phyloP scores from a whole-genome alignment of 2,797 vertebrate genomes.

The Eleutherodactylus coqui region DNA sequence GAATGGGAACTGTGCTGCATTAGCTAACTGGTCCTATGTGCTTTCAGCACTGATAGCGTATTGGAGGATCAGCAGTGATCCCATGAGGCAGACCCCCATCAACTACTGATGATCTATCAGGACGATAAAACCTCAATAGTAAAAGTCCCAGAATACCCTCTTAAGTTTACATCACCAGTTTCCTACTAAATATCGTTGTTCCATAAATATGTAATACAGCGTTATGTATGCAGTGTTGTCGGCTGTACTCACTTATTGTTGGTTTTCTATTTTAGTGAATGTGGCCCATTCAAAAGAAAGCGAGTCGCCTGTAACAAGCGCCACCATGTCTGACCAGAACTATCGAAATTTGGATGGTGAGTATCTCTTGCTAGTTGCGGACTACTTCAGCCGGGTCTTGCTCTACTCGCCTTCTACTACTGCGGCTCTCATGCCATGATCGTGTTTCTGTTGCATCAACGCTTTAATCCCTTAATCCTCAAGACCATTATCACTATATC shows the following conservation, averaged over 20 bases:
- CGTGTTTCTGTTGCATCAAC: neutral
- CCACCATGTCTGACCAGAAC: slow-evolving; percentile 48
- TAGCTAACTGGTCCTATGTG: too few relatives aligned
- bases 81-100: too few relatives aligned
- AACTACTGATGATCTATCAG: too few relatives aligned
- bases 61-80: too few relatives aligned
- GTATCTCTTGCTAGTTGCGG: neutral
- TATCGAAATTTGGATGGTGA: slow-evolving; percentile 53
- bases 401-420: too few relatives aligned
- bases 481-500: neutral
- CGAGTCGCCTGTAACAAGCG: neutral
- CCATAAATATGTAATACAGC: too few relatives aligned
- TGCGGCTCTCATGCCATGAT: neutral
- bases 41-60: too few relatives aligned
- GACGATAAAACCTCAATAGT: too few relatives aligned
- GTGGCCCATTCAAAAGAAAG: slow-evolving; percentile 38
- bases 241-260: neutral
- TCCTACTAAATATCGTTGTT: too few relatives aligned
- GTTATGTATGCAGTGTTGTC: neutral
- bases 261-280: slow-evolving; percentile 48
- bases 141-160: too few relatives aligned
- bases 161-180: too few relatives aligned
- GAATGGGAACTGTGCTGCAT: too few relatives aligned
- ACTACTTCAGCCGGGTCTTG: neutral
- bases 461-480: slow-evolving; percentile 4